Conservation (phyloP, 2,797 vertebrate species). For the Limosa lapponica region DNA sequence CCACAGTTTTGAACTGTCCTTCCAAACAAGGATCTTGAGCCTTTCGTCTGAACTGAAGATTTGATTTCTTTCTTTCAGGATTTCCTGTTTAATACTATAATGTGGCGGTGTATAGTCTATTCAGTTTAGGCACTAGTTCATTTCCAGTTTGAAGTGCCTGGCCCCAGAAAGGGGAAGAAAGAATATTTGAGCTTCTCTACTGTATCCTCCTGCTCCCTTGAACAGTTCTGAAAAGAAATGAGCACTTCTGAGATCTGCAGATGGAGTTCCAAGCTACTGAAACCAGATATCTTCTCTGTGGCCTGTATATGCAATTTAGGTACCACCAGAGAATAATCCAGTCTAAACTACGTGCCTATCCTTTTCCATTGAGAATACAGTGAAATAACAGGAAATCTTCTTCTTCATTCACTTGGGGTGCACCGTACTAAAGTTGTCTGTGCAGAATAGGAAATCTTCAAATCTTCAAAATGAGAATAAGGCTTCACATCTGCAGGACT, state of each 20-base stretch:
- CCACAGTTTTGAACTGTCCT: background rate
- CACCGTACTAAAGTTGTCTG: background rate
- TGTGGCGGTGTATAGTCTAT: background rate
- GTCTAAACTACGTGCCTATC: background rate
- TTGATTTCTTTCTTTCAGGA: background rate
- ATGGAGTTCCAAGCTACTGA: background rate
- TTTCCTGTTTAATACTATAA: background rate
- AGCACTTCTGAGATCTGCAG: background rate
- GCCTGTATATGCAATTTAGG: background rate
- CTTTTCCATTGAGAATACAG: background rate
- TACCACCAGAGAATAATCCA: background rate
- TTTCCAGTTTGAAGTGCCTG: background rate
- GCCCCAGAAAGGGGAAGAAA: background rate
- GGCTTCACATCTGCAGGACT: background rate
- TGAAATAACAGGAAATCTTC: background rate
- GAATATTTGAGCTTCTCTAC: background rate
- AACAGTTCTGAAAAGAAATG: background rate
- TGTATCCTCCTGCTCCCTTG: background rate
- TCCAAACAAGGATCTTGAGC: background rate
- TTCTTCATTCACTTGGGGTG: background rate
- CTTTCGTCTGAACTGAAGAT: background rate
- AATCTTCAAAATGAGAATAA: background rate
- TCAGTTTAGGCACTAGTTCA: background rate
- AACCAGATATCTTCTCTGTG: background rate
- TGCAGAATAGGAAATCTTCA: background rate